Evolutionary conservation across 2,888 invertebrate species (phyloP), one percentile per base, ranked within the genome.

Genomic region (Macrostomum cliftonense): DNA sequence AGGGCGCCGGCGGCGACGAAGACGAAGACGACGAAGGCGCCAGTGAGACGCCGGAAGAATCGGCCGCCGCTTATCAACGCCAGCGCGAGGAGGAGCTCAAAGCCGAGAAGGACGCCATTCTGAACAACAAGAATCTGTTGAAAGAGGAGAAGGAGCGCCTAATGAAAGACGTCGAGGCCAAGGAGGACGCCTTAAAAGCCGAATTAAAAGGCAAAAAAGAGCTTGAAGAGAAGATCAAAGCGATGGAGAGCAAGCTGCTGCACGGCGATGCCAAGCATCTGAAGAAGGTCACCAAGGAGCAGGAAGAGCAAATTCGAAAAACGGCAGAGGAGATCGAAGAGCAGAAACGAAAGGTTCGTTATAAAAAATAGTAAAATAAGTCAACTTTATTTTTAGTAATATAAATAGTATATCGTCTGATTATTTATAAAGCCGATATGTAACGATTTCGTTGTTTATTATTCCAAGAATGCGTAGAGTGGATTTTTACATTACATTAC

Each of bases 261-360:
- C 81, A 82, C 58, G 93, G 93, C 46, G 28, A 28, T 9, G 88
- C 87, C 1, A 86, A 85, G 66, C 88, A 89, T 68, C 83, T 97
- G 49, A 77, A 93, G 39, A 89, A 91, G 68, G 85, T 89, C 62
- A 87, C 95, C 16, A 87, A 87, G 65, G 84, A 91, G 67, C 87
- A 88, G 60, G 87, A 91, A 68, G 75, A 82, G 56, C 82, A 83
- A 49, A 73, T 97, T 47, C 87, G 93, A 63, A 81, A 82, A 65
- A 78, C 81, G 52, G 76, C 82, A 51, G 74, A 77, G 43, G 89
- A 93, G 73, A 84, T 97, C 53, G 82, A 86, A 0, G 89, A 89
- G 64, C 77, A 89, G 56, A 82, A 81, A 73, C 80, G 77, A 58
- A 54, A 54, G 16, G 16, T 13, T 50, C 7, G 16, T 40, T 17